These are phyloP conservation scores for Eupithecia abbreviata DNA, from an alignment of 2,888 invertebrate genomes.

Conservation along the genomic window DNA sequence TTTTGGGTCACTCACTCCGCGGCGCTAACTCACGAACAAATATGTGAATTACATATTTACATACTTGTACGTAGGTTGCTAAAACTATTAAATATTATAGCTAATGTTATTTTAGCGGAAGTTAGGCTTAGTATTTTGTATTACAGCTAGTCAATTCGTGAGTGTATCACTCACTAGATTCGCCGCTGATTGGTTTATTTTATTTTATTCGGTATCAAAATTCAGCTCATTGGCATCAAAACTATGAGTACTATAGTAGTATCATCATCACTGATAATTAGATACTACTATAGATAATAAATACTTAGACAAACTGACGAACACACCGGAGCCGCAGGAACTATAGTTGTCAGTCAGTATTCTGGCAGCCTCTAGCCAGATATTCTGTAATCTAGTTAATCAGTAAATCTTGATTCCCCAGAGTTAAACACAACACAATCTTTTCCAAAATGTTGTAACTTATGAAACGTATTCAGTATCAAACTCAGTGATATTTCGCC, in stretches of 20 bases:
- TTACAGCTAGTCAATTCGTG: no score
- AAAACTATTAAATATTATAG: not conserved
- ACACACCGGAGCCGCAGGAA: no score
- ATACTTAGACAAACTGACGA: no score
- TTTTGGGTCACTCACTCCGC: constrained; percentile 62
- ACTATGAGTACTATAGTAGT: no score
- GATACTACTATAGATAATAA: no score
- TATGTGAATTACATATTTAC: constrained; percentile 27
- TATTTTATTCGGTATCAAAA: no score
- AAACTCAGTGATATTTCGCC: not conserved
- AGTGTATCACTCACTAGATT: not conserved
- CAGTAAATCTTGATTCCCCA: not conserved
- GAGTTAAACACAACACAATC: not conserved
- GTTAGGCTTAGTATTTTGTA: not conserved
- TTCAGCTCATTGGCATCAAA: no score
- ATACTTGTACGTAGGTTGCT: not conserved
- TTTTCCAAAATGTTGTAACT: not conserved
- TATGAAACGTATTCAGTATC: not conserved
- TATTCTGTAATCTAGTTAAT: not conserved
- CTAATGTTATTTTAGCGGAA: not conserved
- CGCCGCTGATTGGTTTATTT: not conserved
- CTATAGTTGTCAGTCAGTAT: no score
- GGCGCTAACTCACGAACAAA: constrained; percentile 51
- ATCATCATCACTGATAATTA: no score
- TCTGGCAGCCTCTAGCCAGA: not conserved